Evolutionary conservation across 2,113 vertebrate species (phyloP).

Genomic region (Formicarius rufipectus): DNA sequence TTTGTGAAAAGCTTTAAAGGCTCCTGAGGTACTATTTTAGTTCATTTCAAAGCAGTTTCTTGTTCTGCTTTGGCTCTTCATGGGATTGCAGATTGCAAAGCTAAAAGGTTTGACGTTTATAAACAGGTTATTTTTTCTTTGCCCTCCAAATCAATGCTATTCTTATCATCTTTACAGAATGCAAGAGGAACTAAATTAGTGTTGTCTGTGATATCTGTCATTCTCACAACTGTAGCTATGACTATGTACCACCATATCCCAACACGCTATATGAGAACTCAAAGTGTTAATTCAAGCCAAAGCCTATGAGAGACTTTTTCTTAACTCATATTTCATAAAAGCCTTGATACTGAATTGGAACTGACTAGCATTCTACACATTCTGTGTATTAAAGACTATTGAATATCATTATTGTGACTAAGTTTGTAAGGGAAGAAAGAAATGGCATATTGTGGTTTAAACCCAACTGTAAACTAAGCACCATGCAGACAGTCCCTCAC

Average conservation of each 20-base stretch:
- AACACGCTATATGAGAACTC: background rate
- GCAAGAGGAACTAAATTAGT: background rate
- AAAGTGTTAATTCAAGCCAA: background rate
- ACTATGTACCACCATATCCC: background rate
- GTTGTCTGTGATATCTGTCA: background rate
- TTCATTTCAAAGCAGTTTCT: background rate
- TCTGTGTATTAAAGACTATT: background rate
- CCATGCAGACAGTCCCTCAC: accelerated
- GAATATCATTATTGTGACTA: background rate
- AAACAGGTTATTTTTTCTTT: background rate
- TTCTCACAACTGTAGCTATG: background rate
- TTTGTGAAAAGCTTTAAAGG: background rate
- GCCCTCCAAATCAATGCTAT: background rate
- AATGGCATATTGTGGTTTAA: background rate
- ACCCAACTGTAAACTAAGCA: background rate
- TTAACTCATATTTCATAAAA: background rate
- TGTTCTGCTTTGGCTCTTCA: background rate
- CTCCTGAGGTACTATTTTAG: background rate
- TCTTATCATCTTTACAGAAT: background rate
- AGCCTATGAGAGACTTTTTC: background rate
- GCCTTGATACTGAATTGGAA: background rate
- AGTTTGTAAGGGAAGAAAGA: background rate
- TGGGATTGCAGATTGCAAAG: background rate
- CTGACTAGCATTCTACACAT: background rate
- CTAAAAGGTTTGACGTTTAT: background rate